Base-by-base conservation (phyloP, 2,797 vertebrate species). In the Hypotaenidia okinawae region DNA sequence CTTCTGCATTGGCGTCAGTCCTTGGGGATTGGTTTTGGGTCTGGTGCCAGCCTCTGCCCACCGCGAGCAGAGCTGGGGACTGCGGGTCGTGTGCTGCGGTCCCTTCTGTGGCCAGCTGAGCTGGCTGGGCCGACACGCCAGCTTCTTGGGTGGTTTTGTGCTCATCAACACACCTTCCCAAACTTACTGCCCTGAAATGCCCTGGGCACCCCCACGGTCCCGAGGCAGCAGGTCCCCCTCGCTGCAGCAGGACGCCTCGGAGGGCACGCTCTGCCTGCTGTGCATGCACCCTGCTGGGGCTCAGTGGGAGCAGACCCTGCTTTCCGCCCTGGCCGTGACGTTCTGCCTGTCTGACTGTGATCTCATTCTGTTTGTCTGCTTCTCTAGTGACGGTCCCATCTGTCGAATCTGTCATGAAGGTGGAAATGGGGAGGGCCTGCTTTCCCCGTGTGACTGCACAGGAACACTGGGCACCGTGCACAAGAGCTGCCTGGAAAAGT, bases 351-450 rank as follows among this genome's bases (percentile, higher is more conserved):
- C 84, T 91, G 89, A 87, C 45, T 1, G 4, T 74, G 63, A 61
- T 80, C 79, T 89, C 67, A 2, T 90, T 94, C 82, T 76, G 22
- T 96, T 93, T 49, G 43, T 87, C 75, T 95, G 23, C 89, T 58
- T 95, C 87, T 96, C 69, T 89, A 99, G 99, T 5, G 99, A 99
- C 37, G 98, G 99, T 61, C 99, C 99, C 54, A 99, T 99, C 96
- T 99, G 99, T 97, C 99, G 99, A 51, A 99, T 99, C 96, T 99
- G 99, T 97, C 99, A 99, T 0, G 99, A 99, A 97, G 99, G 99
- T 72, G 98, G 98, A 81, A 98, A 93, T 87, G 97, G 98, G 14
- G 99, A 99, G 97, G 95, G 96, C 37, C 98, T 99, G 84, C 97
- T 99, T 82, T 99, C 99, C 9, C 99, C 99, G 0, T 99, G 99